A percentile compares a stretch with the other conserved stretches of the same genome.
Conservation (phyloP, 2,888 invertebrate genomes). For the Physocephala rufipes region DNA sequence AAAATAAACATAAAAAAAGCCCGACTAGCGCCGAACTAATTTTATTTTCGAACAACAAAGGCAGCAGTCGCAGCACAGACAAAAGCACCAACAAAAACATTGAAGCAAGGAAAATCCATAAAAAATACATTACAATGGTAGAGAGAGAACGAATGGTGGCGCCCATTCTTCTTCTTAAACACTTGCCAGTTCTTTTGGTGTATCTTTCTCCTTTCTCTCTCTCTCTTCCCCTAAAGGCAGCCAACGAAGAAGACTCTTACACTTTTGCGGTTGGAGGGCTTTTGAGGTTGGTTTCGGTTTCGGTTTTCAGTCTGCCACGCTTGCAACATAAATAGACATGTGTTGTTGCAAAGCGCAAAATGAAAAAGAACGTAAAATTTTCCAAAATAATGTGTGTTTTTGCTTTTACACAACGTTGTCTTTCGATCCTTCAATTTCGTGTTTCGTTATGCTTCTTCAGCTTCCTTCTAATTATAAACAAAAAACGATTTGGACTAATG, state of each 20-base stretch:
- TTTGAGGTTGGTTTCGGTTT: no score
- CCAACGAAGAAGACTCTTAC: no score
- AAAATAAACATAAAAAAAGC: neutral
- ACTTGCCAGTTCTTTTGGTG: no score
- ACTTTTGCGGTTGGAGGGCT: no score
- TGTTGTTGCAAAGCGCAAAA: slow-evolving; percentile 45
- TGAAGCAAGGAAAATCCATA: slow-evolving; percentile 5
- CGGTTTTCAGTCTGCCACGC: slow-evolving; percentile 49
- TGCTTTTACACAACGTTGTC: slow-evolving; percentile 5
- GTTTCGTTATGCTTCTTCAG: neutral
- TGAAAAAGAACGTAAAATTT: slow-evolving; percentile 34
- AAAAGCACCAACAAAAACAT: neutral
- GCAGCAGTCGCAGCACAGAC: neutral
- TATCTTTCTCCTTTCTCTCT: no score
- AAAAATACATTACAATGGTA: neutral
- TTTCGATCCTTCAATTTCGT: no score
- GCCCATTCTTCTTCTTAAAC: no score
- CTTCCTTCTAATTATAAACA: slow-evolving; percentile 24
- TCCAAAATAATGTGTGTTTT: slow-evolving; percentile 17
- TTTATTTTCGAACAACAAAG: neutral
- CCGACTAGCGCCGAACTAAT: neutral
- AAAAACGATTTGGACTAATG: slow-evolving; percentile 19
- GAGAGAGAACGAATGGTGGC: no score
- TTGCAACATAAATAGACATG: slow-evolving; percentile 59
- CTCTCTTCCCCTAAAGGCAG: no score